A percentile compares a stretch with the other conserved stretches of the same genome.
These are phyloP conservation scores for Drosophila mojavensis DNA, from an alignment of 1,140 invertebrate species.

Conservation along the genomic window DNA sequence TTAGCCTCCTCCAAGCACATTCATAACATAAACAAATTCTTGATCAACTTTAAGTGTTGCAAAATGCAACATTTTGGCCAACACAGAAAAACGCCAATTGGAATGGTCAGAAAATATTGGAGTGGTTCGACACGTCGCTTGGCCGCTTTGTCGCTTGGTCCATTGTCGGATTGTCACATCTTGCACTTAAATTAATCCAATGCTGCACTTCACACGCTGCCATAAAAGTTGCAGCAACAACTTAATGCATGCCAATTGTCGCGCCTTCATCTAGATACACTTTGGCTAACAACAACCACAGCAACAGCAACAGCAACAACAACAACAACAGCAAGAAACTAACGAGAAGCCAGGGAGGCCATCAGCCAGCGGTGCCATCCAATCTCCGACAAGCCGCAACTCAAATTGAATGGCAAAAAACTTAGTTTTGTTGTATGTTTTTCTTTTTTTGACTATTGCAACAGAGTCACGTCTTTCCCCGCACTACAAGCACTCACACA, in stretches of 20 bases:
- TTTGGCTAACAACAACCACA: constrained; percentile 66
- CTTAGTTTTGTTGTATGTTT: constrained; percentile 16
- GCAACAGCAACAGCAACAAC: constrained; percentile 23
- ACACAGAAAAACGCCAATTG: too few species aligned
- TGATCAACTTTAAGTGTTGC: too few species aligned
- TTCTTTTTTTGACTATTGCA: constrained; percentile 50
- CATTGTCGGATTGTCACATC: constrained; percentile 42
- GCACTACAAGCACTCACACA: constrained; percentile 14
- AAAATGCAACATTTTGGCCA: too few species aligned
- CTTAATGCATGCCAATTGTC: constrained; percentile 82
- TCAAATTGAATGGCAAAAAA: constrained; percentile 79
- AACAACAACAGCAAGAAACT: constrained; percentile 19
- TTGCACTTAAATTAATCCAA: constrained; percentile 52
- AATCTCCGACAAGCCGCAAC: constrained; percentile 61
- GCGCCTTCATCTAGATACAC: constrained; percentile 83
- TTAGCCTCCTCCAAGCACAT: too few species aligned
- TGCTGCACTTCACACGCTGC: constrained; percentile 72
- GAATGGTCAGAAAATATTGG: constrained; percentile 19
- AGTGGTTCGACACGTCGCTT: neutral
- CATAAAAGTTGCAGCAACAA: constrained; percentile 64
- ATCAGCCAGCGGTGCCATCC: constrained; percentile 43
- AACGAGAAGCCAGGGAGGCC: constrained; percentile 40
- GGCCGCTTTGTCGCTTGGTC: neutral
- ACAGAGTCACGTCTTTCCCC: constrained; percentile 55
- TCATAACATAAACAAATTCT: too few species aligned